These are phyloP conservation scores for Myodes glareolus DNA, from an alignment of 2,113 vertebrate genomes.

Conservation along the genomic window DNA sequence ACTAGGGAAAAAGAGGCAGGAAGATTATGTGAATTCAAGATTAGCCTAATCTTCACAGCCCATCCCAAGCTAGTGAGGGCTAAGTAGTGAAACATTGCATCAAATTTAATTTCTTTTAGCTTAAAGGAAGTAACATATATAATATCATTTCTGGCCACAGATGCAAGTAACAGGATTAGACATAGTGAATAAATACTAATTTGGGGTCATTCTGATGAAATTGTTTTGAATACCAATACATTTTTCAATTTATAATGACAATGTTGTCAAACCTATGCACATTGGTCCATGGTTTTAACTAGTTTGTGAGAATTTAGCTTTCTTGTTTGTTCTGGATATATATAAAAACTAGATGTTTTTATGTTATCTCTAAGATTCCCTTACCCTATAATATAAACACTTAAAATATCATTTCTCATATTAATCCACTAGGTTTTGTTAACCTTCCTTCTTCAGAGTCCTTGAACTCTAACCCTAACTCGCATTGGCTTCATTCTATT, in stretches of 20 bases:
- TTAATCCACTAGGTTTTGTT: no score
- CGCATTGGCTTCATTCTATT: not conserved
- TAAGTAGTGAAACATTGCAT: no score
- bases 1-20: not conserved
- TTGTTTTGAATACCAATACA: not conserved
- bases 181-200: not conserved
- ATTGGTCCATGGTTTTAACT: not conserved
- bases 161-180: not conserved
- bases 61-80: no score
- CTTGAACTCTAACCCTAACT: not conserved
- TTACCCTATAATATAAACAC: not conserved
- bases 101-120: no score
- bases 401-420: not conserved
- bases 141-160: not conserved
- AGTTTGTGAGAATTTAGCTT: not conserved
- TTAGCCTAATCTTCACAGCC: not conserved
- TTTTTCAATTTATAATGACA: not conserved
- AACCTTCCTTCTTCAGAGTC: not conserved
- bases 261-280: not conserved
- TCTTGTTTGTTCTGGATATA: not conserved
- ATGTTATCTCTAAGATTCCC: not conserved
- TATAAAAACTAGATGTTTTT: not conserved
- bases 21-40: not conserved
- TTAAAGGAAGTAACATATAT: not conserved
- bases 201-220: not conserved